Evolutionary conservation across 2,888 invertebrate genomes (phyloP).

Genomic region (Idaea dimidiata): DNA sequence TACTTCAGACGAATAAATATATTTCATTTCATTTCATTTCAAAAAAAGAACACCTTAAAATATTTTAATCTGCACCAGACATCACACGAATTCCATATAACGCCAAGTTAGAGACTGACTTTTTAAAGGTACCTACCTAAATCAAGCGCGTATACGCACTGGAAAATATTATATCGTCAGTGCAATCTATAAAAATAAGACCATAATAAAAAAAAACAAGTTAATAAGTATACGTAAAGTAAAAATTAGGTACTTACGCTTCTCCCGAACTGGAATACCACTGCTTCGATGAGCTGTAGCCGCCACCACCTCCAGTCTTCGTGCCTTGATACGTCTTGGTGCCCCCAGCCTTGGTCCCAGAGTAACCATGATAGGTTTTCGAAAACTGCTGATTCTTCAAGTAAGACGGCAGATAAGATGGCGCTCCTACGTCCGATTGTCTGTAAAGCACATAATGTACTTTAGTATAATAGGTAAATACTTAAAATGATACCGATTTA

Average conservation of each 20-base stretch:
- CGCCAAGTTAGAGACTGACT: too few relatives aligned
- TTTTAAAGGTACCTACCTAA: too few relatives aligned
- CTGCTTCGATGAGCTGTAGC: slow-evolving; percentile 48
- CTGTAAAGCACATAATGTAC: slow-evolving; percentile 37
- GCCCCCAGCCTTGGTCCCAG: slow-evolving; percentile 17
- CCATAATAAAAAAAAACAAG: too few relatives aligned
- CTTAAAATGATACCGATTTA: too few relatives aligned
- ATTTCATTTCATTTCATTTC: too few relatives aligned
- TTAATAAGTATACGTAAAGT: slow-evolving; percentile 6
- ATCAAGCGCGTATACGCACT: too few relatives aligned
- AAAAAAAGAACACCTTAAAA: too few relatives aligned
- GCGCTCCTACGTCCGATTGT: slow-evolving; percentile 68
- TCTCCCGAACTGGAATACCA: slow-evolving; percentile 53
- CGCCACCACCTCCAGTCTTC: slow-evolving; percentile 28
- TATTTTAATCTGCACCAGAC: too few relatives aligned
- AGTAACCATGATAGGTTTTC: slow-evolving; percentile 20
- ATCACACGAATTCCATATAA: too few relatives aligned
- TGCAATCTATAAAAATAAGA: neutral
- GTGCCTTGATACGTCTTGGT: slow-evolving; percentile 31
- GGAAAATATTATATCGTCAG: too few relatives aligned
- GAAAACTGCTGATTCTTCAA: slow-evolving; percentile 40
- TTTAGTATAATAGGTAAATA: too few relatives aligned
- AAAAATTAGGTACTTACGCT: slow-evolving; percentile 45
- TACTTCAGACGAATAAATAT: too few relatives aligned
- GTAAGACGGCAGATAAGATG: slow-evolving; percentile 58